phyloP scores from a whole-genome alignment of 2,797 vertebrate genomes.

The Coilia nasus region DNA sequence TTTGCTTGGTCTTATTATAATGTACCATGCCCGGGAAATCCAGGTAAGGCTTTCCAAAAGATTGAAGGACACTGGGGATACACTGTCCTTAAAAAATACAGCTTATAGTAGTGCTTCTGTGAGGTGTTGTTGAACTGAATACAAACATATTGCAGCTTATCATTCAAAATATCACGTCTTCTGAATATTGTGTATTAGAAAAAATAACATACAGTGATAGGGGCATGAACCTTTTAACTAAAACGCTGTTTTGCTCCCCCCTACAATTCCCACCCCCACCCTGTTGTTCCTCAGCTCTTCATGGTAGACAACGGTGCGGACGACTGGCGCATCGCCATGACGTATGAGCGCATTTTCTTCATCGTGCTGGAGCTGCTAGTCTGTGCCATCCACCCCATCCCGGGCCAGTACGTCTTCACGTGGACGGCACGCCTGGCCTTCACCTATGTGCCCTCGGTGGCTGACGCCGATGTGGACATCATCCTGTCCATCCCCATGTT shows the following conservation, averaged over 20 bases:
- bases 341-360: conserved; percentile 90
- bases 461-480: conserved; percentile 90
- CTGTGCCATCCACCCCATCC: conserved; percentile 94
- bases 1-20: conserved; percentile 93
- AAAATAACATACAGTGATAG: neutral
- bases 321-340: conserved; percentile 97
- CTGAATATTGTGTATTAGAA: neutral
- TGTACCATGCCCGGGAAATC: conserved; percentile 96
- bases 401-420: conserved; percentile 90
- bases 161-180: neutral
- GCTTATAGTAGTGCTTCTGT: neutral
- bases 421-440: conserved; percentile 92
- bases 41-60: conserved; percentile 79
- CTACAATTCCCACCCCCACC: conserved; percentile 35
- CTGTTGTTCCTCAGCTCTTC: conserved; percentile 80
- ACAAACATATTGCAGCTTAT: neutral
- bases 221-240: neutral
- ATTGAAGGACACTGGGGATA: neutral
- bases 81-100: neutral
- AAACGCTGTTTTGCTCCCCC: neutral
- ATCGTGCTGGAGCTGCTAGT: conserved; percentile 91
- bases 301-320: conserved; percentile 96
- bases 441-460: conserved; percentile 85
- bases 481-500: conserved; percentile 96
- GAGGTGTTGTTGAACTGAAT: neutral